Percentiles rank a stretch among this genome's conserved stretches.
Conservation (phyloP, 2,888 invertebrate species). For the Drosophila nr. fundita region DNA sequence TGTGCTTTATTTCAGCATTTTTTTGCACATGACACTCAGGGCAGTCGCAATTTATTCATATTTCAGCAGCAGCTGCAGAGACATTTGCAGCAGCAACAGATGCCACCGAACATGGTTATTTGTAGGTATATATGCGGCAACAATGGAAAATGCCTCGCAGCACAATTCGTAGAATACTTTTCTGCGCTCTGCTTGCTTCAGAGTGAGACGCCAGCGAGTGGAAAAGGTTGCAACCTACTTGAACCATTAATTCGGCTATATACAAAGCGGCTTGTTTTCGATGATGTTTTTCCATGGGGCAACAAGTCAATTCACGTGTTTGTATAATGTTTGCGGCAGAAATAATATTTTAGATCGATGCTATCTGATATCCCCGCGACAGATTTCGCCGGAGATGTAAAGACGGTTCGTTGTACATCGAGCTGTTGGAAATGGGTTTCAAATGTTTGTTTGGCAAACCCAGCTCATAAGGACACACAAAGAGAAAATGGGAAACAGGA, state of each 20-base stretch:
- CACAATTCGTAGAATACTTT: conserved; percentile 49
- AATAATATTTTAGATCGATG: conserved; percentile 45
- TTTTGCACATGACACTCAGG: conserved; percentile 7
- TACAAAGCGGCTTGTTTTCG: conserved; percentile 55
- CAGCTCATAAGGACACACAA: conserved; percentile 15
- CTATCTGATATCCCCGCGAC: conserved; percentile 14
- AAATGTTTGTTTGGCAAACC: conserved; percentile 22
- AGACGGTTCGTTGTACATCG: conserved; percentile 1
- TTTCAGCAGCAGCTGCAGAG: conserved; percentile 34
- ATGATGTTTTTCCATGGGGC: conserved; percentile 37
- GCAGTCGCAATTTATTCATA: conserved; percentile 66
- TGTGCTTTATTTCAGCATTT: conserved; percentile 20
- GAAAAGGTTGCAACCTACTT: conserved; percentile 35
- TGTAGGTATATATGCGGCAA: conserved; percentile 2
- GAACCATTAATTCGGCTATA: conserved; percentile 72
- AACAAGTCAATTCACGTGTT: conserved; percentile 60
- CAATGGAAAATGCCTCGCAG: conserved; percentile 25
- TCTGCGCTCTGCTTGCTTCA: conserved; percentile 11
- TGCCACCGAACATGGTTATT: conserved; percentile 4
- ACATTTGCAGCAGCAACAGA: conserved; percentile 13
- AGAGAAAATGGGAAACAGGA: neutral
- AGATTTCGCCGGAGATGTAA: neutral
- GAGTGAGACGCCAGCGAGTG: conserved; percentile 9
- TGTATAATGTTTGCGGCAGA: conserved; percentile 26
- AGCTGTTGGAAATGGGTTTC: conserved; percentile 16